Evolutionary conservation across 2,888 invertebrate genomes (phyloP).

Genomic region (Ariolimax columbianus): DNA sequence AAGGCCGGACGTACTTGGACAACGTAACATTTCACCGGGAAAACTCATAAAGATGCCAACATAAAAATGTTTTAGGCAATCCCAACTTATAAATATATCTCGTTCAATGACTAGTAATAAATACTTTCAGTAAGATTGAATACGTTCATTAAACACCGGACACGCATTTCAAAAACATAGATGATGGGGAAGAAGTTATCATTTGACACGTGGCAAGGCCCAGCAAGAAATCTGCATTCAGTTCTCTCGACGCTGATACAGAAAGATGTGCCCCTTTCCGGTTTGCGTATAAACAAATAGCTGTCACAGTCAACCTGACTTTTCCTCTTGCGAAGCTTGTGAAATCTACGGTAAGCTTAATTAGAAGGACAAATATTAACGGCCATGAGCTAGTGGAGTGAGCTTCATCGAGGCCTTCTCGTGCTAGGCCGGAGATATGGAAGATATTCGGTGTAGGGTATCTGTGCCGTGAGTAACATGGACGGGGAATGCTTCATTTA

Average conservation of each 20-base stretch:
- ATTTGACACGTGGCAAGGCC: background rate
- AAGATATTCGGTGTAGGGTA: too few relatives aligned
- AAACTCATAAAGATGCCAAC: too few relatives aligned
- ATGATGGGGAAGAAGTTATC: background rate
- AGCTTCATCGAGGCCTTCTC: too few relatives aligned
- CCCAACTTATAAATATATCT: too few relatives aligned
- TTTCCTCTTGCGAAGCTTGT: background rate
- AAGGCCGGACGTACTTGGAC: too few relatives aligned
- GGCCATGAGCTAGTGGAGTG: background rate
- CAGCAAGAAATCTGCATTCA: background rate
- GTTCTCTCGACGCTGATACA: background rate
- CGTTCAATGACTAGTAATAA: too few relatives aligned
- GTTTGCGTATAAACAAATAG: constrained; percentile 19
- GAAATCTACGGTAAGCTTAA: background rate
- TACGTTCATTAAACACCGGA: background rate
- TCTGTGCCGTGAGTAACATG: too few relatives aligned
- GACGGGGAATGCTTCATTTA: too few relatives aligned
- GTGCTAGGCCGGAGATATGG: too few relatives aligned
- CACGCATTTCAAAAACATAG: background rate
- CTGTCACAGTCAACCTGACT: constrained; percentile 10
- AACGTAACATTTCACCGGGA: too few relatives aligned
- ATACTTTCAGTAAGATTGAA: too few relatives aligned
- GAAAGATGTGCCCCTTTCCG: constrained; percentile 24
- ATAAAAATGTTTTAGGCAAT: too few relatives aligned
- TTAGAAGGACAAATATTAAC: background rate